Conservation (phyloP, 2,888 invertebrate genomes). For the Tiliacea aurago region DNA sequence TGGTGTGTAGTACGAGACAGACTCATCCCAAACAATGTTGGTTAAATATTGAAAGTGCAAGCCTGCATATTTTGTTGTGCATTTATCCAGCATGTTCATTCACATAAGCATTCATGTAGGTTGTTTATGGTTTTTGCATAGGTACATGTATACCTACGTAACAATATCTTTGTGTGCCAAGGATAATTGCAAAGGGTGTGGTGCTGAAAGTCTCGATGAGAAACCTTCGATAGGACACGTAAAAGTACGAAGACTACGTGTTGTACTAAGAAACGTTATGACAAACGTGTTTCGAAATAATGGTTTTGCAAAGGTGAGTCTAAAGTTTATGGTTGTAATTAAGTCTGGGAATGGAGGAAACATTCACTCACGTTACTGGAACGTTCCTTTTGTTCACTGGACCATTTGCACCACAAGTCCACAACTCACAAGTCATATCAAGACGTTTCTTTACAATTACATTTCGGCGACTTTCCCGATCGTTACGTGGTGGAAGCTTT, state of each 20-base stretch:
- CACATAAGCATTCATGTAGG: conserved; percentile 35
- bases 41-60: conserved; percentile 60
- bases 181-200: conserved; percentile 70
- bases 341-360: conserved; percentile 20
- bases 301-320: conserved; percentile 43
- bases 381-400: conserved; percentile 16
- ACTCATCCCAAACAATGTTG: conserved; percentile 70
- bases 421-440: conserved; percentile 4
- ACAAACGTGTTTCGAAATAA: conserved; percentile 58
- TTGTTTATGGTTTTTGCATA: conserved; percentile 49
- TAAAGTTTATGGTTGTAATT: conserved; percentile 46
- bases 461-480: conserved; percentile 10
- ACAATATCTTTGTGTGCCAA: conserved; percentile 67
- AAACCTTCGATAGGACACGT: conserved; percentile 65
- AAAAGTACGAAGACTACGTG: conserved; percentile 45
- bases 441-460: conserved; percentile 28
- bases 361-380: conserved; percentile 26
- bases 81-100: conserved; percentile 32
- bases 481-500: background rate
- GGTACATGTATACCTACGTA: conserved; percentile 34
- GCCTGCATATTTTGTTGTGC: conserved; percentile 58
- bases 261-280: conserved; percentile 45
- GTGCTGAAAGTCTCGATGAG: conserved; percentile 63
- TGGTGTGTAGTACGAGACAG: conserved; percentile 69
- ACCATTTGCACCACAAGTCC: background rate